Evolutionary conservation across 2,888 invertebrate species (phyloP).

Genomic region (Fabriciana adippe): DNA sequence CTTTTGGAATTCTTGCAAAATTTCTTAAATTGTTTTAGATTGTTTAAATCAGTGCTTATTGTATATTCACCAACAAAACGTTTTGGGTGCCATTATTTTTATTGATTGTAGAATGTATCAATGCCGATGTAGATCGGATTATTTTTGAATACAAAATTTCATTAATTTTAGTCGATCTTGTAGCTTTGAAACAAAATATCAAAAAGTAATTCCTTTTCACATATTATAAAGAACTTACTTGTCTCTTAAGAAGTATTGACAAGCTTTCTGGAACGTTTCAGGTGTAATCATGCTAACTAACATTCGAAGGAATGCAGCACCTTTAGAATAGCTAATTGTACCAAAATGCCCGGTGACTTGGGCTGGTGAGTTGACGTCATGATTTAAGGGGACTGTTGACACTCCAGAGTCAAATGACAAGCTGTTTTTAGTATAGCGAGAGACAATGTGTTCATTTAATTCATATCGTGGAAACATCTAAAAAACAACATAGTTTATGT

Average conservation of each 20-base stretch:
- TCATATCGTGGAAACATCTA: slow-evolving; percentile 85
- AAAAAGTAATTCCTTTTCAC: no score
- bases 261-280: slow-evolving; percentile 60
- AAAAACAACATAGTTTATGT: slow-evolving; percentile 33
- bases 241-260: slow-evolving; percentile 62
- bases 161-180: no score
- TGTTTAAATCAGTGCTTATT: no score
- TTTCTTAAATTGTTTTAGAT: no score
- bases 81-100: no score
- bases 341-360: slow-evolving; percentile 86
- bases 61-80: no score
- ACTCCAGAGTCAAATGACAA: slow-evolving; percentile 72
- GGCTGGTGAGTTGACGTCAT: slow-evolving; percentile 82
- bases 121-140: no score
- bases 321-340: slow-evolving; percentile 87
- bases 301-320: slow-evolving; percentile 74
- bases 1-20: no score
- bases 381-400: slow-evolving; percentile 80
- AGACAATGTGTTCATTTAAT: slow-evolving; percentile 87
- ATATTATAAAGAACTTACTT: slow-evolving; percentile 67
- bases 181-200: no score
- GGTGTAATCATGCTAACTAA: slow-evolving; percentile 63
- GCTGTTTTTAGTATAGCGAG: slow-evolving; percentile 85
- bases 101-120: no score
- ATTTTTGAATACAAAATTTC: no score